Evolutionary conservation across 1,140 invertebrate species (phyloP).

Genomic region (Amphibalanus amphitrite): DNA sequence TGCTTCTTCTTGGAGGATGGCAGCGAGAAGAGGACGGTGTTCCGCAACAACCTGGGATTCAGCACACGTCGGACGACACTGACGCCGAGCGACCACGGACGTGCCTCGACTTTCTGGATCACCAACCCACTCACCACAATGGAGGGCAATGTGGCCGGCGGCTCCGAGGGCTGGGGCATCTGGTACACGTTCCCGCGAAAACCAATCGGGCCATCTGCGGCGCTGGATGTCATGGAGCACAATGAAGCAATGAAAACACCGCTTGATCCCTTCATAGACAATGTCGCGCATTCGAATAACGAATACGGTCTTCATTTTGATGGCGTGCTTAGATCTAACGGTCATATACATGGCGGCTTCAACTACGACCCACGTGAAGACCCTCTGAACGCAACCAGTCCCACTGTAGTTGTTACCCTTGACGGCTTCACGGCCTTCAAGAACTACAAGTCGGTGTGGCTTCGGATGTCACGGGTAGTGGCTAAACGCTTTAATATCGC

Average conservation of each 20-base stretch:
- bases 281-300: not conserved
- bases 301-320: not conserved
- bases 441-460: conserved; percentile 2
- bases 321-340: not conserved
- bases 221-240: not conserved
- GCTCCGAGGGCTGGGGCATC: not conserved
- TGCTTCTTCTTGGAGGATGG: not conserved
- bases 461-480: not conserved
- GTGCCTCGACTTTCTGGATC: conserved; percentile 1
- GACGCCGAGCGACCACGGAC: not conserved
- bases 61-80: not conserved
- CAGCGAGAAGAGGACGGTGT: not conserved
- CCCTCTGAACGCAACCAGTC: not conserved
- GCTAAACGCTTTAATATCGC: not conserved
- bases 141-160: conserved; percentile 1
- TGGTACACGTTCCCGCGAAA: not conserved
- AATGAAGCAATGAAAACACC: not conserved
- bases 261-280: not conserved
- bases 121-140: not conserved
- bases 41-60: not conserved
- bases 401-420: not conserved
- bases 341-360: not conserved
- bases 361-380: not conserved
- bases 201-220: not conserved
- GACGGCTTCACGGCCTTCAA: not conserved